These are phyloP conservation scores for Sceloporus tristichus DNA, from an alignment of 2,113 vertebrate genomes.

Conservation along the genomic window DNA sequence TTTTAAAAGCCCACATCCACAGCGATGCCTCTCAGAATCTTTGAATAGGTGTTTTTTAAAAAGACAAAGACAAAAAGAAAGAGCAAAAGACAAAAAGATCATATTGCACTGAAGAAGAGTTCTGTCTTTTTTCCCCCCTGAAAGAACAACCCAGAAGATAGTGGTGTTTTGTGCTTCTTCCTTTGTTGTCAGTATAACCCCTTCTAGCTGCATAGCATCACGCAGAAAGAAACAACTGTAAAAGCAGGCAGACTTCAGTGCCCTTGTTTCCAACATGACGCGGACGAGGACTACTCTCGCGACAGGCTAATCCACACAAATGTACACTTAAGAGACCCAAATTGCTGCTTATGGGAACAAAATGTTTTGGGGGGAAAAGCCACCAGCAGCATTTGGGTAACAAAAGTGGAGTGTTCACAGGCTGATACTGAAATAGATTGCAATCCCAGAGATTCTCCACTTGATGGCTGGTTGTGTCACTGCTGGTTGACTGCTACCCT, in stretches of 20 bases:
- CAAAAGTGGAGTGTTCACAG: constrained; percentile 68
- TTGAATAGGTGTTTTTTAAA: constrained; percentile 70
- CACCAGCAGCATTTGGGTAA: constrained; percentile 68
- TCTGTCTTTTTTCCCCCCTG: constrained; percentile 60
- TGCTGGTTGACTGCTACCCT: constrained; percentile 80
- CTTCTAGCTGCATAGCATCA: constrained; percentile 78
- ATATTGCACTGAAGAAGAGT: constrained; percentile 64
- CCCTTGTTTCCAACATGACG: constrained; percentile 77
- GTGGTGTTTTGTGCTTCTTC: constrained; percentile 74
- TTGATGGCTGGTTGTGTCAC: constrained; percentile 82
- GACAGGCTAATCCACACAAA: constrained; percentile 81
- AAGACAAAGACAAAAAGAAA: constrained; percentile 42
- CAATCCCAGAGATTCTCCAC: constrained; percentile 80
- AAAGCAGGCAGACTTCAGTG: constrained; percentile 73
- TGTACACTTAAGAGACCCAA: constrained; percentile 66
- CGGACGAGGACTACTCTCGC: constrained; percentile 75
- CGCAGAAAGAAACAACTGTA: constrained; percentile 76
- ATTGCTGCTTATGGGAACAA: constrained; percentile 70
- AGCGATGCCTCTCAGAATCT: constrained; percentile 73
- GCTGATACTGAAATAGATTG: constrained; percentile 75
- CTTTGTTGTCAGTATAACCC: constrained; percentile 81
- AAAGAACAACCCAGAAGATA: constrained; percentile 78
- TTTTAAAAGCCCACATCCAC: constrained; percentile 78
- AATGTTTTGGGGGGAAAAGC: constrained; percentile 32
- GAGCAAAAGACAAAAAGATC: constrained; percentile 30